Percentiles rank a stretch among this genome's conserved stretches.
phyloP scores from a whole-genome alignment of 2,113 vertebrate species.

The Galemys pyrenaicus region DNA sequence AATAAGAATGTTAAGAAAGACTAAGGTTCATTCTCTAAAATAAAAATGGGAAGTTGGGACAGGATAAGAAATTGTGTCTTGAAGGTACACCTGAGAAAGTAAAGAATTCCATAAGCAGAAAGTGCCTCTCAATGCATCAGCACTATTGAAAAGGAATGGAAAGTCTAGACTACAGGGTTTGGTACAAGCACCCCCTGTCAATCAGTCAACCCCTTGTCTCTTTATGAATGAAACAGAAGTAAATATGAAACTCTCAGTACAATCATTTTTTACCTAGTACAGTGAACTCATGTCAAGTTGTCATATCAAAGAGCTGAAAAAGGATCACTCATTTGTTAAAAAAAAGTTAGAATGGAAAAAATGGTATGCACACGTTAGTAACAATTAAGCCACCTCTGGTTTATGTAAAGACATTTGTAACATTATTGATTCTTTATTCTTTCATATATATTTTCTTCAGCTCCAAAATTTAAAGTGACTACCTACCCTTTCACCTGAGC shows the following conservation, averaged over 20 bases:
- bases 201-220: not conserved
- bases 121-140: not conserved
- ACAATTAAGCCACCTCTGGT: not conserved
- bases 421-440: not conserved
- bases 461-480: not conserved
- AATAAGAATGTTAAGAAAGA: not conserved
- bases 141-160: not conserved
- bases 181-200: not conserved
- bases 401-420: not conserved
- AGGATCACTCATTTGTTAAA: not conserved
- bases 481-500: not conserved
- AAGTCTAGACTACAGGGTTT: not conserved
- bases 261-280: not conserved
- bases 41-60: not conserved
- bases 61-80: not conserved
- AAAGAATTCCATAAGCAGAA: not conserved
- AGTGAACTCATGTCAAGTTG: not conserved
- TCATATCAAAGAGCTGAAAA: not conserved
- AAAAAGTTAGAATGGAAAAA: not conserved
- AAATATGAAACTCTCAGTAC: not conserved
- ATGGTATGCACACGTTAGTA: not conserved
- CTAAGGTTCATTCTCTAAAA: not conserved
- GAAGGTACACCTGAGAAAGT: not conserved
- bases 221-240: conserved; percentile 30
- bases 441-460: conserved; percentile 18